Base-by-base conservation (phyloP, 2,797 vertebrate genomes). In the Choloepus didactylus region DNA sequence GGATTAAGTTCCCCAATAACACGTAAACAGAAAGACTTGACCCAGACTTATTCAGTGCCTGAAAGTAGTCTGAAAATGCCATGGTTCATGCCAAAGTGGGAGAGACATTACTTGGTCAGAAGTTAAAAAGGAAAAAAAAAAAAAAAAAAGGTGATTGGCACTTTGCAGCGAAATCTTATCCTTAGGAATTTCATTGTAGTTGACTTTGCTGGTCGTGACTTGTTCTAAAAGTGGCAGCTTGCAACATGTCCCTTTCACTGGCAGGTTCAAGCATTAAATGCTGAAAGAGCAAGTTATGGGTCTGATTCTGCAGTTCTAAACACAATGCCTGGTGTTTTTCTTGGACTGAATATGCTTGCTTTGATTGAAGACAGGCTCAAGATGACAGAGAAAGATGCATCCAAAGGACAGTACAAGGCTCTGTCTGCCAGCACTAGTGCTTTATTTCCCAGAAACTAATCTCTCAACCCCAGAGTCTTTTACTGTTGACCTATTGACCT, bases 361-460 rank as follows among this genome's bases (percentile, higher is more conserved):
- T n/a, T 51, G 38, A 49, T 15, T 38, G 77, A 35, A 14, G 19
- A 38, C 31, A 18, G 9, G 29, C 35, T n/a, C n/a, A 1, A 31
- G 56, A 21, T 21, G 19, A 56, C 19, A 18, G 18, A 56, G 54
- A 56, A 18, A 56, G 54, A 18, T 56, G 62, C 41, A 0, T 1
- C 84, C 46, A 1, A 25, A 5, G 51, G 76, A 9, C 62, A 2
- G 9, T 3, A 21, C 44, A 0, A 0, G 60, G 15, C n/a, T 10
- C 44, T 44, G 5, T 14, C 44, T 29, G 9, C 11, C 23, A 6
- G 23, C 10, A 0, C 49, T 14, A 0, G 19, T 0, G 6, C 62
- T 41, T 9, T 1, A n/a, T 12, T 4, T 1, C 23, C 5, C 0
- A 0, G 6, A 66, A 41, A 31, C 44, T 16, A 0, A 1, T 6